Percentiles rank a stretch among this genome's conserved stretches.
These are phyloP conservation scores for Pterois miles DNA, from an alignment of 2,797 vertebrate species.

Conservation along the genomic window DNA sequence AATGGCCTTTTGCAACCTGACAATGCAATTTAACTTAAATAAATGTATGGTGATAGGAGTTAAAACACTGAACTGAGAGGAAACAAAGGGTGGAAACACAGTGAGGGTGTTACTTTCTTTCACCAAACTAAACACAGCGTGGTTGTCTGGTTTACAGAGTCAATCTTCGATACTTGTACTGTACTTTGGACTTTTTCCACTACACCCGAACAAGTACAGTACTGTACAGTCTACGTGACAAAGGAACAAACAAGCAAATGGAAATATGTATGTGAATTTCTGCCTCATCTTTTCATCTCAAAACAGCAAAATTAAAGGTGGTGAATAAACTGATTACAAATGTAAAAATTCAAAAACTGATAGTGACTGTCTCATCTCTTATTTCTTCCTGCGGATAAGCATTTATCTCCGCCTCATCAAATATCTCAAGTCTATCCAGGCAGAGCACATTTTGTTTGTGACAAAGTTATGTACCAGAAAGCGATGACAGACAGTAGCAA, in stretches of 20 bases:
- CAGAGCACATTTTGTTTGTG: background rate
- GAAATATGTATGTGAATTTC: background rate
- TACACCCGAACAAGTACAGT: background rate
- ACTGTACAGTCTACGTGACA: background rate
- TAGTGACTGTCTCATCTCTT: background rate
- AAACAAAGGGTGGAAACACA: slow-evolving; percentile 1
- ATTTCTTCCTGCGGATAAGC: background rate
- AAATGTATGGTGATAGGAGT: background rate
- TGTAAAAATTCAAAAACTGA: background rate
- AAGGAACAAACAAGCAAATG: background rate
- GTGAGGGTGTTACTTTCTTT: slow-evolving; percentile 20
- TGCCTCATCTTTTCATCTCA: no score
- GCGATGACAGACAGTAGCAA: background rate
- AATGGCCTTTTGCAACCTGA: no score
- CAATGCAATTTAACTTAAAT: no score
- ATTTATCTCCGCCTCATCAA: background rate
- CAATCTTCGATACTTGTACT: background rate
- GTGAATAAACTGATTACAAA: background rate
- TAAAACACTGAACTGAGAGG: background rate
- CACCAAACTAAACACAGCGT: background rate
- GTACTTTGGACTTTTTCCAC: background rate
- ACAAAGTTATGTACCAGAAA: background rate
- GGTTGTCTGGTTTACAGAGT: background rate
- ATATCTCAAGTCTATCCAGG: background rate
- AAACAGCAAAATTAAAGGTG: background rate